Percentiles rank a stretch among this genome's conserved stretches.
Conservation (phyloP, 2,797 vertebrate genomes). For the Adelosebastes latens region DNA sequence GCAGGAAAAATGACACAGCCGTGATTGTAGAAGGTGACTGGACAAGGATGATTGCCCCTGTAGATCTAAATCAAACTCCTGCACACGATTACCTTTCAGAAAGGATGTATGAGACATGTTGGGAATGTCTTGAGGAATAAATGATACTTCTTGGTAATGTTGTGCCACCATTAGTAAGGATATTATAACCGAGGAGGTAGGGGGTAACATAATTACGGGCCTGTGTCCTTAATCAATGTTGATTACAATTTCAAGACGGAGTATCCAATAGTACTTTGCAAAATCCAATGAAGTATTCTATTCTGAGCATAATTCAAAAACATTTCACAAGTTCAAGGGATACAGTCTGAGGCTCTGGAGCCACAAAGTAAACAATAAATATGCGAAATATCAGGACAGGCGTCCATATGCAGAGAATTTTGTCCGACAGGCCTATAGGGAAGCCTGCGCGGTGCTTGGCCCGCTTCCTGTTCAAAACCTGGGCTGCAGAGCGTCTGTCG, state of each 20-base stretch:
- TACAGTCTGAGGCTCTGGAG: conserved; percentile 27
- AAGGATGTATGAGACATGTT: conserved; percentile 51
- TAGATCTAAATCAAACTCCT: conserved; percentile 63
- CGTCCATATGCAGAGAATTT: conserved; percentile 45
- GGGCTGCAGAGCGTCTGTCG: conserved; percentile 56
- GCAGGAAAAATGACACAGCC: conserved; percentile 56
- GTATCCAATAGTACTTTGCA: conserved; percentile 35
- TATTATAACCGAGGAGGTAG: conserved; percentile 34
- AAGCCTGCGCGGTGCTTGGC: conserved; percentile 42
- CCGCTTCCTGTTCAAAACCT: conserved; percentile 58
- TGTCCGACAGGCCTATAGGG: conserved; percentile 58
- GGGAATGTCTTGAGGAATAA: conserved; percentile 53
- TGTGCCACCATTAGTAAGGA: conserved; percentile 43
- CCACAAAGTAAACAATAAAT: conserved; percentile 58
- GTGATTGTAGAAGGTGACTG: conserved; percentile 57
- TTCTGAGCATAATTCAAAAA: conserved; percentile 38
- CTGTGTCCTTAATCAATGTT: conserved; percentile 56
- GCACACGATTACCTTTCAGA: conserved; percentile 53
- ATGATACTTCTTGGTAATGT: conserved; percentile 44
- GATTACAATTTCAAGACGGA: conserved; percentile 46
- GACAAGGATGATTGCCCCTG: conserved; percentile 62
- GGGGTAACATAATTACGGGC: conserved; percentile 51
- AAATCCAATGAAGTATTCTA: conserved; percentile 56
- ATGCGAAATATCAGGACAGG: conserved; percentile 51
- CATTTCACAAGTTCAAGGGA: conserved; percentile 28